phyloP scores from a whole-genome alignment of 2,888 invertebrate genomes.

The Athripsodes cinereus region DNA sequence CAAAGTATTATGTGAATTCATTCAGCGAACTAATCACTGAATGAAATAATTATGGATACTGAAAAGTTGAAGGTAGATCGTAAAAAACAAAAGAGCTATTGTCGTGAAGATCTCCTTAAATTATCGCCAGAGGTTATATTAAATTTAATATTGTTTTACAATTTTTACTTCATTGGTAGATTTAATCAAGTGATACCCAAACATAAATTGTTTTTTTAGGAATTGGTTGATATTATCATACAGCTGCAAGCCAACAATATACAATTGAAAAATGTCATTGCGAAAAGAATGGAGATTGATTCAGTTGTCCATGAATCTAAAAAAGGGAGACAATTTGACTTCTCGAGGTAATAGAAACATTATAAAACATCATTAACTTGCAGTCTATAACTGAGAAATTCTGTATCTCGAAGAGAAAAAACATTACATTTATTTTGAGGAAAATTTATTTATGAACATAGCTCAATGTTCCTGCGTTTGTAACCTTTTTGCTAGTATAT shows the following conservation, averaged over 20 bases:
- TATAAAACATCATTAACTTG: too few species aligned
- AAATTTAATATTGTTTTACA: background rate
- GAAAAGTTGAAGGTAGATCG: slow-evolving; percentile 20
- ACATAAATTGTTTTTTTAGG: slow-evolving; percentile 39
- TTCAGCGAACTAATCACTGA: too few species aligned
- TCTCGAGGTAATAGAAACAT: slow-evolving; percentile 52
- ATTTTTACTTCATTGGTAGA: background rate
- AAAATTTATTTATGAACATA: too few species aligned
- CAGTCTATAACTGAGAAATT: too few species aligned
- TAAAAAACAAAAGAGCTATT: slow-evolving; percentile 34
- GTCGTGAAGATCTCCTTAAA: slow-evolving; percentile 40
- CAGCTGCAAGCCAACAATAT: slow-evolving; percentile 71
- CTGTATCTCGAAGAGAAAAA: too few species aligned
- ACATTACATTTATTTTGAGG: too few species aligned
- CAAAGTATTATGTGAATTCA: too few species aligned
- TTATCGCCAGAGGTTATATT: slow-evolving; percentile 41
- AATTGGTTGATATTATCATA: slow-evolving; percentile 64
- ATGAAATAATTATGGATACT: too few species aligned
- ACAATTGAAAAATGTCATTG: slow-evolving; percentile 68
- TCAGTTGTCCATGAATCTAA: slow-evolving; percentile 27
- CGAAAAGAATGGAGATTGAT: slow-evolving; percentile 37
- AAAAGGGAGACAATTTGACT: slow-evolving; percentile 55
- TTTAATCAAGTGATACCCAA: background rate
- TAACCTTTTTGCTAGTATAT: too few species aligned
- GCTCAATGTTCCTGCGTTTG: too few species aligned